phyloP scores from a whole-genome alignment of 2,888 invertebrate species.

The Acronicta alni region DNA sequence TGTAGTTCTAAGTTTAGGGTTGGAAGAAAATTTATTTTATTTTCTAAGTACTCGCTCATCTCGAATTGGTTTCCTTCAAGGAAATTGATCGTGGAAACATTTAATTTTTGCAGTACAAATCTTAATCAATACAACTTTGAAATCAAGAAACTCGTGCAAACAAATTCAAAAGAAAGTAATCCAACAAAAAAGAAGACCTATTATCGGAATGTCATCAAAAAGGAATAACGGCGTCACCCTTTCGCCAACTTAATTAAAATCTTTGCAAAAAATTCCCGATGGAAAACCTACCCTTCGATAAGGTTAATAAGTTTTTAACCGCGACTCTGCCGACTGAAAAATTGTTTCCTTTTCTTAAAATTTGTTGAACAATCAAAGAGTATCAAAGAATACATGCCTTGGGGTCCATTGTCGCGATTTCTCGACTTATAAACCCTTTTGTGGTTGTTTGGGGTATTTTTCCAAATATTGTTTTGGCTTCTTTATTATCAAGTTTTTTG shows the following conservation, averaged over 20 bases:
- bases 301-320: conserved; percentile 55
- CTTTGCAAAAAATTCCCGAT: conserved; percentile 50
- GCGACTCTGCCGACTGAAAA: conserved; percentile 45
- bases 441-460: conserved; percentile 27
- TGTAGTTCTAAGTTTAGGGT: conserved; percentile 35
- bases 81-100: not conserved
- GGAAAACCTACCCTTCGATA: conserved; percentile 47
- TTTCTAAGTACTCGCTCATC: not conserved
- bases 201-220: conserved; percentile 87
- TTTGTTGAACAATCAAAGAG: conserved; percentile 55
- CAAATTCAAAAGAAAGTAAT: conserved; percentile 74
- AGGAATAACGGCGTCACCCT: conserved; percentile 83
- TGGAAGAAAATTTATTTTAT: conserved; percentile 4
- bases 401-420: conserved; percentile 40
- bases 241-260: conserved; percentile 84
- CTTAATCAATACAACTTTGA: conserved; percentile 24
- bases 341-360: conserved; percentile 41
- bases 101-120: not conserved
- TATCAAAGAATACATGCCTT: conserved; percentile 42
- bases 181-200: conserved; percentile 70
- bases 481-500: conserved; percentile 31
- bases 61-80: not conserved
- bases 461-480: conserved; percentile 27
- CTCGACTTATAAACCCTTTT: conserved; percentile 50
- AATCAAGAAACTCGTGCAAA: conserved; percentile 63